Base-by-base conservation (phyloP, 2,888 invertebrate species). In the Ethmia dodecea region DNA sequence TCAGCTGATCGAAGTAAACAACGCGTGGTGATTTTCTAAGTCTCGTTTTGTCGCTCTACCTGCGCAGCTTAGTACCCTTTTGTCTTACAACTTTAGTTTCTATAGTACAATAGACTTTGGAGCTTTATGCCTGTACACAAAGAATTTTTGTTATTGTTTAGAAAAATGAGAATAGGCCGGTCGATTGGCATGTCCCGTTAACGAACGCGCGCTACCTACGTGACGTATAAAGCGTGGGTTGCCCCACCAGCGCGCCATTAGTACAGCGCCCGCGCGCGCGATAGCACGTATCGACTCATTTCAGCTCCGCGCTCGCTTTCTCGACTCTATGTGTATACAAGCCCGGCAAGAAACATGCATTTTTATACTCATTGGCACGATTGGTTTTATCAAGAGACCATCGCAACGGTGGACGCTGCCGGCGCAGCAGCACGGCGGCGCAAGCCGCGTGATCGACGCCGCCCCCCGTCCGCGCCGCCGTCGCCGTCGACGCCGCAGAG, bases 251-350 rank as follows among this genome's bases (percentile, higher is more conserved):
- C 71, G 66, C 78, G 72, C 66, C 83, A 84, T 76, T 83, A 78
- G 77, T 73, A 72, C 70, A 76, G 79, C 81, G 84, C 71, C 71
- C 77, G 84, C 75, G 80, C 74, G 83, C 81, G 81, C 79, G 81
- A 66, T 63, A 67, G 75, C 79, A 84, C 83, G 84, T 84, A 70
- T 65, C 69, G 66, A 47, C 64, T 61, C 66, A 49, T 62, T 70
- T 49, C 50, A 55, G 71, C 72, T 71, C 65, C 76, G 76, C 73
- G 79, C 67, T 76, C 65, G 61, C 65, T 72, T 64, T 70, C 64
- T 81, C 80, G 79, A 75, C 80, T 84, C 83, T 83, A 86, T 86
- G 84, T 79, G 77, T 80, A 81, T 75, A 83, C 74, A 74, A 81
- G 69, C 69, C 49, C 59, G 59, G 45, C 65, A 67, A 63, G 58